Evolutionary conservation across 2,888 invertebrate species (phyloP), one percentile per base, ranked within the genome.

Genomic region (Chrysolina oricalcia): DNA sequence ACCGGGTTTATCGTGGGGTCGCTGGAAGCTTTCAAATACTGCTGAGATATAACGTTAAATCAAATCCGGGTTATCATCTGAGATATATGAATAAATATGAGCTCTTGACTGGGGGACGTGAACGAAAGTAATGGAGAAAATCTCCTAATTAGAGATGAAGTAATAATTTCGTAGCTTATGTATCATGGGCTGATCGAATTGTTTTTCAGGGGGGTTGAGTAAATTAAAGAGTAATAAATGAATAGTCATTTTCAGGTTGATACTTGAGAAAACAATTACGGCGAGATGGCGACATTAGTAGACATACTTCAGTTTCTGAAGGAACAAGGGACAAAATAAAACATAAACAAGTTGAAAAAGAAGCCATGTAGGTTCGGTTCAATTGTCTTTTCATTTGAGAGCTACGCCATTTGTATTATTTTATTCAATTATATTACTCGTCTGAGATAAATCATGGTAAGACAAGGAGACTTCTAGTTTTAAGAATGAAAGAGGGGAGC

Each of bases 1-100:
- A 53, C 53, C 40, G 53, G 68, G 68, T 68, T 68, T 68, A 68
- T 68, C 53, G 68, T 68, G 21, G 68, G 68, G 40, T 53, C 68
- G 50, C 41, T 15, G 56, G 53, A 40, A 68, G 41, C 53, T 68
- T 53, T 50, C 53, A 53, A 68, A 50, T 68, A 35, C 23, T 40
- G 53, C 40, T 6, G 43, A 40, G 53, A 68, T 50, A 35, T 68
- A 48, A 53, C 68, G 23, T 35, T 19, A 53, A 68, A 68, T 68
- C 53, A 53, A 68, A 68, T 68, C 56, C 68, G 68, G 53, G 53
- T 68, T 53, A 68, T 68, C 35, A 68, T 68, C 56, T 53, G 40
- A 40, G 40, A 41, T 53, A 23, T 53, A 53, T 53, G 68, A 68
- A 53, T 53, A 53, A 68, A 68, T 53, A 68, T 68, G 35, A 53